phyloP scores from a whole-genome alignment of 2,113 vertebrate genomes.

The Ramphastos sulfuratus region DNA sequence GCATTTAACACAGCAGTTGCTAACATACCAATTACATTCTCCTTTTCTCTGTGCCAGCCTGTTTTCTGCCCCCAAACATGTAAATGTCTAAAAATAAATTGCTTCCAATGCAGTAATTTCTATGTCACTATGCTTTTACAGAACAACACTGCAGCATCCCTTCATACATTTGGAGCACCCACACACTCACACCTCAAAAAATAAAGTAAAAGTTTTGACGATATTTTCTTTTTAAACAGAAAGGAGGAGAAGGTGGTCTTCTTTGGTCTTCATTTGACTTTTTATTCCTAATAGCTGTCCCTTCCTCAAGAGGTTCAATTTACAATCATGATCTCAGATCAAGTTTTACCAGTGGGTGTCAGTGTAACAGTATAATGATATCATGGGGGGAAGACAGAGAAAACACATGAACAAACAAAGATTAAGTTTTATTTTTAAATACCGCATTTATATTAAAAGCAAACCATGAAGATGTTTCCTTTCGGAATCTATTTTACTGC shows the following conservation, averaged over 20 bases:
- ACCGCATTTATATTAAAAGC: neutral
- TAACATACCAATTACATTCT: neutral
- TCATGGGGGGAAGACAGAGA: slow-evolving; percentile 8
- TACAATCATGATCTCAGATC: slow-evolving; percentile 1
- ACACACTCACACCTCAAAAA: neutral
- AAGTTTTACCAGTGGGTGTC: slow-evolving; percentile 55
- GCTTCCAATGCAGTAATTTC: neutral
- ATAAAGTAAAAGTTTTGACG: neutral
- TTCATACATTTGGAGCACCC: neutral
- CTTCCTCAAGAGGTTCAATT: neutral
- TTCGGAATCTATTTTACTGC: neutral
- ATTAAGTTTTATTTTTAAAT: slow-evolving; percentile 31
- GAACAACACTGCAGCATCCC: neutral
- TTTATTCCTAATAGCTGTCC: neutral
- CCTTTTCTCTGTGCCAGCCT: neutral
- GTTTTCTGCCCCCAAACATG: neutral
- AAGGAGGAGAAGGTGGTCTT: neutral
- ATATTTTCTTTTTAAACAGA: neutral
- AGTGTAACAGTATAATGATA: slow-evolving; percentile 50
- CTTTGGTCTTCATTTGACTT: neutral
- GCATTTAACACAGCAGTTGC: neutral
- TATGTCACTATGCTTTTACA: neutral
- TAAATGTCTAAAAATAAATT: neutral
- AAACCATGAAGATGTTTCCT: neutral
- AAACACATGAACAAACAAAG: neutral